These are phyloP conservation scores for Alitta virens DNA, from an alignment of 2,888 invertebrate genomes.

Conservation along the genomic window DNA sequence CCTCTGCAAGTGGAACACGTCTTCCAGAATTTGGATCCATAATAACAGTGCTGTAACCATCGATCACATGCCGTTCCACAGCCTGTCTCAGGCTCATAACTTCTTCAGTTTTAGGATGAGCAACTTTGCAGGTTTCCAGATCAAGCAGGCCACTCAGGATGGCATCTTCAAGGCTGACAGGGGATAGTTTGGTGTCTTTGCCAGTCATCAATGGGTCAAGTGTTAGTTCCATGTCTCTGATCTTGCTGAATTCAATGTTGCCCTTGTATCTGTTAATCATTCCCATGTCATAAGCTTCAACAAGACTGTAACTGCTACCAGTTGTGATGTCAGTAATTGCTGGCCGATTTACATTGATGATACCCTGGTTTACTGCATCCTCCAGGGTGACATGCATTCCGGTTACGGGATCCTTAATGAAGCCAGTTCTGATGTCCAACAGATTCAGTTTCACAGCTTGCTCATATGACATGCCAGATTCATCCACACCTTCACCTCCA, in stretches of 20 bases:
- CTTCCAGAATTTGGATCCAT: conserved; percentile 38
- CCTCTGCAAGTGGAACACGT: conserved; percentile 59
- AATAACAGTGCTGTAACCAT: conserved; percentile 45
- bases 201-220: conserved; percentile 26
- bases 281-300: conserved; percentile 71
- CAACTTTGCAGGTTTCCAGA: conserved; percentile 66
- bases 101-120: conserved; percentile 75
- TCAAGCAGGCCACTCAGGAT: conserved; percentile 60
- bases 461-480: conserved; percentile 27
- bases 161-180: conserved; percentile 33
- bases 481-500: conserved; percentile 7
- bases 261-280: conserved; percentile 33
- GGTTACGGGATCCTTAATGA: conserved; percentile 27
- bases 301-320: conserved; percentile 74
- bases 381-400: conserved; percentile 66
- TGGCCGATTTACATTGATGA: conserved; percentile 20
- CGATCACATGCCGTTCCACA: conserved; percentile 58
- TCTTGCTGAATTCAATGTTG: conserved; percentile 25
- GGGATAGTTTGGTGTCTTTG: conserved; percentile 7
- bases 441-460: conserved; percentile 30
- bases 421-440: conserved; percentile 37
- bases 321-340: conserved; percentile 50
- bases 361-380: conserved; percentile 61
- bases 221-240: conserved; percentile 57
- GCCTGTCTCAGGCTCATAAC: conserved; percentile 79